Evolutionary conservation across 2,888 invertebrate species (phyloP), one percentile per base, ranked within the genome.

Genomic region (Orthosia gracilis): DNA sequence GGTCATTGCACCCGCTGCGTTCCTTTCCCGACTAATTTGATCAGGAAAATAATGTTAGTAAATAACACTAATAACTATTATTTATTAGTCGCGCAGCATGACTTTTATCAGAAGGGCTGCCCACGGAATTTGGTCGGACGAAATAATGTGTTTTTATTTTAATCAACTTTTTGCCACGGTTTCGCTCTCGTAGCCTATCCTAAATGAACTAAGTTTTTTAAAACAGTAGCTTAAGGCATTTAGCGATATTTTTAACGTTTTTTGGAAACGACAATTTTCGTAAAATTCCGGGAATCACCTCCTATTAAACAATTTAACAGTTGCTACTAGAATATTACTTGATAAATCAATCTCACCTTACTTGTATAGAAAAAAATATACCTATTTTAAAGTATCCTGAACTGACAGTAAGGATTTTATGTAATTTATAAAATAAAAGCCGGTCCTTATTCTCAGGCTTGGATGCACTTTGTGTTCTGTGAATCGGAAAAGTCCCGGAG

Each of bases 1-100:
- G 85, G 77, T 86, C 80, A 80, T 70, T 86, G 85, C 72, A 79
- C 87, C 77, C 40, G 9, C 31, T 49, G 68, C 58, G 13, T 65
- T 61, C 15, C 45, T 69, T 45, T 69, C 52, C 52, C 31, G 26
- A 49, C 17, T 45, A 59, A 58, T 63, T 50, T 49, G 18, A 26
- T 31, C 26, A 61, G 31, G 67, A 81, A 59, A 76, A 65, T 76
- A 45, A 40, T 74, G n/a, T 50, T 54, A 40, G 13, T 21, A 26
- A n/a, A n/a, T n/a, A n/a, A n/a, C n/a, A 55, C 0, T 47, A 15
- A 50, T 45, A 45, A n/a, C 23, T 31, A 47, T 31, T 23, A 40
- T 0, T 15, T 64, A 59, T 40, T 54, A 54, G 52, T 52, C 21
- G 26, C 3, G 3, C 58, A 26, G 12, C 12, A 31, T 12, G 18